phyloP scores from a whole-genome alignment of 2,113 vertebrate species.

The Cephalopholis sonnerati region DNA sequence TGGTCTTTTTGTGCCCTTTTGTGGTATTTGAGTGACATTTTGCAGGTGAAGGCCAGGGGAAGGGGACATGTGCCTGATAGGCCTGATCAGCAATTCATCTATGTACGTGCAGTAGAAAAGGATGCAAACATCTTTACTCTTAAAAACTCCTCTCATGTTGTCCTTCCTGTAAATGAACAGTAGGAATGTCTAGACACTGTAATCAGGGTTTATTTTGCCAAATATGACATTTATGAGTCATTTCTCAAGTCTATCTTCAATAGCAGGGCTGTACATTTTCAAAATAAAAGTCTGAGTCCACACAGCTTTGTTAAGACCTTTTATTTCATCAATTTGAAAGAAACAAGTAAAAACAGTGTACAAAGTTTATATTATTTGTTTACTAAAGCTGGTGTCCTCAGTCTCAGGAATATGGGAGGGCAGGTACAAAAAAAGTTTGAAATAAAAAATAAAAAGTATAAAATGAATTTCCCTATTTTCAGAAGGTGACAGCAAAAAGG shows the following conservation, averaged over 20 bases:
- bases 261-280: neutral
- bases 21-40: too few species aligned
- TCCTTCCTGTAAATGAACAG: neutral
- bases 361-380: constrained; percentile 86
- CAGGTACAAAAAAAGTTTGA: constrained; percentile 74
- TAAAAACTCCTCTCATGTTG: neutral
- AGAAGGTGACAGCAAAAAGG: constrained; percentile 77
- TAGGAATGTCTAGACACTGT: neutral
- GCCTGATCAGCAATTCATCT: too few species aligned
- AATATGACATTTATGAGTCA: neutral
- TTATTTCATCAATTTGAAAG: constrained; percentile 85
- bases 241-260: neutral
- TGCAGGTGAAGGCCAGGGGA: too few species aligned
- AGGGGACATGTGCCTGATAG: too few species aligned
- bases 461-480: constrained; percentile 83
- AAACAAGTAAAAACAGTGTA: constrained; percentile 85
- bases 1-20: too few species aligned
- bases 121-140: too few species aligned
- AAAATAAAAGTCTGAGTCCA: constrained; percentile 21
- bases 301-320: constrained; percentile 79
- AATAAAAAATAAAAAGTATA: constrained; percentile 78
- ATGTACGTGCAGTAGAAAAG: neutral
- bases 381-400: constrained; percentile 87
- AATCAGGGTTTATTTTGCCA: neutral
- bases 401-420: constrained; percentile 76